Percentiles rank a stretch among this genome's conserved stretches.
phyloP scores from a whole-genome alignment of 2,888 invertebrate genomes.

The Synanthedon andrenaeformis region DNA sequence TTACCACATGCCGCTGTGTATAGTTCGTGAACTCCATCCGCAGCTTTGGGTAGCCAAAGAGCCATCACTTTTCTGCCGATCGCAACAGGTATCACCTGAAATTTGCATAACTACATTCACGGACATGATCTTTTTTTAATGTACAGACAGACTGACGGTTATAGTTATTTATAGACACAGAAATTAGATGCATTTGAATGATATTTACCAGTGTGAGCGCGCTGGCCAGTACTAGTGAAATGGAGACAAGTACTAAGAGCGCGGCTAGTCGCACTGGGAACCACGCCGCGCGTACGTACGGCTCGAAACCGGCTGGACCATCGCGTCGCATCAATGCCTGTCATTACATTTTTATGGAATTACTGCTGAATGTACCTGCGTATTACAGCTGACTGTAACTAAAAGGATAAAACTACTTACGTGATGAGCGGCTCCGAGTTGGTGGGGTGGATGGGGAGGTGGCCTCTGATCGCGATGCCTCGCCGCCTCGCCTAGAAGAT shows the following conservation, averaged over 20 bases:
- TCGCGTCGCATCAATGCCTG: constrained; percentile 89
- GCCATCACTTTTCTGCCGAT: constrained; percentile 91
- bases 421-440: constrained; percentile 84
- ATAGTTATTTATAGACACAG: no score
- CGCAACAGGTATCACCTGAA: constrained; percentile 85
- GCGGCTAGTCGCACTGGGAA: constrained; percentile 77
- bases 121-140: not conserved
- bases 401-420: constrained; percentile 13
- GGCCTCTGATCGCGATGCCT: constrained; percentile 27
- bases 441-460: constrained; percentile 46
- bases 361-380: no score
- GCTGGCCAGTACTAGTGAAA: constrained; percentile 87
- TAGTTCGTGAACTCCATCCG: constrained; percentile 89
- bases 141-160: no score
- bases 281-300: constrained; percentile 87
- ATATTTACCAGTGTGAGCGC: constrained; percentile 76
- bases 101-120: constrained; percentile 1
- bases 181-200: not conserved
- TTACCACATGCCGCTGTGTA: constrained; percentile 91
- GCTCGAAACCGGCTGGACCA: constrained; percentile 87
- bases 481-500: constrained; percentile 81
- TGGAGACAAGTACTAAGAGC: constrained; percentile 81
- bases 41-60: constrained; percentile 76
- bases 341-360: not conserved
- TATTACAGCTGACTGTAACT: not conserved